These are phyloP conservation scores for Heliconius nattereri DNA, from an alignment of 1,140 invertebrate genomes.

Conservation along the genomic window DNA sequence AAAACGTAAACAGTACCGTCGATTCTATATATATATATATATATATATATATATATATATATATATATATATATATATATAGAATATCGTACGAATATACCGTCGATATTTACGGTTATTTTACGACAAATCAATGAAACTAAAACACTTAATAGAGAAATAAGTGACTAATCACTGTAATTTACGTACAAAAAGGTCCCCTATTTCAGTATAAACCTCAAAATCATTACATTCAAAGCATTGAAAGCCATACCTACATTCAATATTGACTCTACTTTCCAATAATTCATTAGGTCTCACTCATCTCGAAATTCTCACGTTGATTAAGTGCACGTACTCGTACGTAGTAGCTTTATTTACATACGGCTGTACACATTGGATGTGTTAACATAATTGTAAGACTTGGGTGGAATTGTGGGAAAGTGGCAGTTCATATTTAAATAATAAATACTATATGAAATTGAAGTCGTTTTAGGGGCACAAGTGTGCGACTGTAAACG, in stretches of 20 bases:
- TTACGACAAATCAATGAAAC: no score
- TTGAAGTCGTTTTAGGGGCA: no score
- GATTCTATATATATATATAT: no score
- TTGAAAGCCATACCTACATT: neutral
- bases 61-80: no score
- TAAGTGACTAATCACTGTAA: neutral
- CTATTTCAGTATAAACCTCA: no score
- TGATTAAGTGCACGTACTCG: neutral
- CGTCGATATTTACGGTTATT: no score
- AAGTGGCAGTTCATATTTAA: neutral
- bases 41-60: no score
- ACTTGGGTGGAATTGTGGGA: neutral
- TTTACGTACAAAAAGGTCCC: no score
- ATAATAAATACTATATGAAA: neutral
- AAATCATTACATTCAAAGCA: neutral
- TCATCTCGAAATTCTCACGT: constrained; percentile 12
- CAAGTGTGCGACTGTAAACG: no score
- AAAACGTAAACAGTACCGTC: no score
- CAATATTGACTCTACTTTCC: constrained; percentile 11
- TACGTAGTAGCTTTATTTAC: neutral
- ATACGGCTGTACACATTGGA: neutral
- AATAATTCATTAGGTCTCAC: constrained; percentile 9
- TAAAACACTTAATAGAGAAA: neutral
- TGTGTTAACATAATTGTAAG: constrained; percentile 5
- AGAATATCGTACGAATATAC: no score